Percentiles rank a stretch among this genome's conserved stretches.
Evolutionary conservation across 2,888 invertebrate genomes (phyloP).

Genomic region (Lasiommata megera): DNA sequence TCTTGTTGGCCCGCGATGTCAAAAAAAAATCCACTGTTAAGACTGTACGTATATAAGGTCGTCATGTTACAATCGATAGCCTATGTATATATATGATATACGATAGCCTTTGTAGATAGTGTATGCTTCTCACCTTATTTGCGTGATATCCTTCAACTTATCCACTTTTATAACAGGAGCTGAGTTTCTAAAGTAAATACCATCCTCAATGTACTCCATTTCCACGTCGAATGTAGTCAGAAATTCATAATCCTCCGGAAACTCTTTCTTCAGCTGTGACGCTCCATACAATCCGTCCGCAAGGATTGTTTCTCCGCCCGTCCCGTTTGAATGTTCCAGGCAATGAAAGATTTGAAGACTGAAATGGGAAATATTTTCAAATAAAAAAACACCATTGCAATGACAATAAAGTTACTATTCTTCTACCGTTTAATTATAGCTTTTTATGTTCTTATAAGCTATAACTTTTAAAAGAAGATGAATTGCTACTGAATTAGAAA

Average conservation of each 20-base stretch:
- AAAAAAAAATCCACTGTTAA: too few species aligned
- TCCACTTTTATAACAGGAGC: constrained; percentile 83
- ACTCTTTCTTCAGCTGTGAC: constrained; percentile 68
- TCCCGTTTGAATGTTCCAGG: constrained; percentile 71
- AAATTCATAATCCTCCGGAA: constrained; percentile 81
- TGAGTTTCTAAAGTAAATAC: constrained; percentile 77
- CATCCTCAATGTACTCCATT: constrained; percentile 84
- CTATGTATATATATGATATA: too few species aligned
- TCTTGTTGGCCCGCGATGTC: too few species aligned
- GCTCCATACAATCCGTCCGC: constrained; percentile 89
- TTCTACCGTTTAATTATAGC: too few species aligned
- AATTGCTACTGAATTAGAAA: too few species aligned
- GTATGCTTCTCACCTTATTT: constrained; percentile 80
- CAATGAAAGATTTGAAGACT: constrained; percentile 74
- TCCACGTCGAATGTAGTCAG: constrained; percentile 81
- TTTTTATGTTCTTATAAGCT: too few species aligned
- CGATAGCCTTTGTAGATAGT: too few species aligned
- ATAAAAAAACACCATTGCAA: too few species aligned
- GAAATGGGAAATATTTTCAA: constrained; percentile 24
- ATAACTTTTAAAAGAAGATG: too few species aligned
- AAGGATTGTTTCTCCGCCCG: constrained; percentile 87
- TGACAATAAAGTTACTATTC: too few species aligned
- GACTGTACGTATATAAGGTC: too few species aligned
- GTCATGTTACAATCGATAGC: too few species aligned
- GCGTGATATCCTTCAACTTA: constrained; percentile 78